Evolutionary conservation across 1,140 invertebrate species (phyloP), one percentile per base, ranked within the genome.

Genomic region (Zophobas atratus): DNA sequence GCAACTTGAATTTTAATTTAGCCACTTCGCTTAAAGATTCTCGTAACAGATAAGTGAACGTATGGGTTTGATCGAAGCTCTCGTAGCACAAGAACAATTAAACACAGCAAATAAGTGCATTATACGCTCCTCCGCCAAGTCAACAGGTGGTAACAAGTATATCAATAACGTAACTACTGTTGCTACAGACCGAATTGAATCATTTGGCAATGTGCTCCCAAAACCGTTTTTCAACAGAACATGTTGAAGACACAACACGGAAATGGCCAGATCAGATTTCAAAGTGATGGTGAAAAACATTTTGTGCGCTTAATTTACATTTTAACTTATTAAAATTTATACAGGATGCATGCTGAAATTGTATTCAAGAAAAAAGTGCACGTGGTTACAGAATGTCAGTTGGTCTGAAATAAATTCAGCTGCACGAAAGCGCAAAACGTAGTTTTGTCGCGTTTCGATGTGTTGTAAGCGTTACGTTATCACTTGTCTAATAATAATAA

Each of bases 1-100:
- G 39, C 35, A 63, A 67, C 36, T 67, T 67, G 60, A 41, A 67
- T 67, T 38, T 63, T 63, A 63, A 63, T 63, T 39, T 63, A 63
- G 38, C 1, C 39, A 32, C 39, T 4, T 32, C 38, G 60, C 32
- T 60, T 43, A 67, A 67, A 67, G 60, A 67, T 67, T 36, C 33
- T 43, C 39, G 20, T 39, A 20, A 32, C n/a, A 67, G 60, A 67
- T 67, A 67, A 67, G 60, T 43, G 60, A 63, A 63, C 32, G 36
- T 20, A 20, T 38, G 57, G 36, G n/a, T 63, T 39, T 63, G 57
- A 48, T 67, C 60, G 43, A 43, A 67, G 60, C 39, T 34, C 35
- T 34, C 32, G 53, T 34, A 20, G 33, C 53, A 55, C 35, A 55
- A 55, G 53, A 20, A 55, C 35, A 20, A 20, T 20, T 34, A 55